Percentiles rank a stretch among this genome's conserved stretches.
Conservation (phyloP, 1,140 invertebrate genomes). For the Platyura marginata region DNA sequence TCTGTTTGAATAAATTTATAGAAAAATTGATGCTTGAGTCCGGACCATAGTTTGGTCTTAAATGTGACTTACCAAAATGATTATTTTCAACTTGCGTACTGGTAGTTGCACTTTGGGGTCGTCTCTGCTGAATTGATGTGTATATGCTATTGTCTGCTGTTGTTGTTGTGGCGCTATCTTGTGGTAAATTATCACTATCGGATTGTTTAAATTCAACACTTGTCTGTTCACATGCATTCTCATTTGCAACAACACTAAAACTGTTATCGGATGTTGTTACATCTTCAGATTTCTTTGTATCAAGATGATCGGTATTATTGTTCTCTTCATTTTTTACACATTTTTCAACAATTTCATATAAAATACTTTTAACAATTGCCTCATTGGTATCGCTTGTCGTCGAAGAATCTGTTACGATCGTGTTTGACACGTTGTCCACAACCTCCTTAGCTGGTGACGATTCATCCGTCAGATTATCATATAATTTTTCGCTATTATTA, state of each 20-base stretch:
- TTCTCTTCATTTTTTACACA: conserved; percentile 1
- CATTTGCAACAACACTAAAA: no score
- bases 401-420: not conserved
- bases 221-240: not conserved
- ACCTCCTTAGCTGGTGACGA: conserved; percentile 1
- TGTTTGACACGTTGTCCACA: conserved; percentile 2
- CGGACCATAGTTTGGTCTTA: not conserved
- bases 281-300: not conserved
- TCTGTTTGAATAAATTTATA: no score
- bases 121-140: conserved; percentile 24
- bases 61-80: conserved; percentile 48
- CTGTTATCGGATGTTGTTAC: no score
- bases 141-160: not conserved
- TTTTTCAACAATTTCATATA: conserved; percentile 3
- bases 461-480: no score
- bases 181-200: not conserved
- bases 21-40: no score
- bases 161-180: not conserved
- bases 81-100: conserved; percentile 63
- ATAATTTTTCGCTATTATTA: not conserved
- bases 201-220: not conserved
- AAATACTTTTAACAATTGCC: not conserved
- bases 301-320: conserved; percentile 1
- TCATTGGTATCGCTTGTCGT: not conserved
- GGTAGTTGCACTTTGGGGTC: conserved; percentile 47